phyloP scores from a whole-genome alignment of 2,888 invertebrate species.

The Eucera pruinosa region DNA sequence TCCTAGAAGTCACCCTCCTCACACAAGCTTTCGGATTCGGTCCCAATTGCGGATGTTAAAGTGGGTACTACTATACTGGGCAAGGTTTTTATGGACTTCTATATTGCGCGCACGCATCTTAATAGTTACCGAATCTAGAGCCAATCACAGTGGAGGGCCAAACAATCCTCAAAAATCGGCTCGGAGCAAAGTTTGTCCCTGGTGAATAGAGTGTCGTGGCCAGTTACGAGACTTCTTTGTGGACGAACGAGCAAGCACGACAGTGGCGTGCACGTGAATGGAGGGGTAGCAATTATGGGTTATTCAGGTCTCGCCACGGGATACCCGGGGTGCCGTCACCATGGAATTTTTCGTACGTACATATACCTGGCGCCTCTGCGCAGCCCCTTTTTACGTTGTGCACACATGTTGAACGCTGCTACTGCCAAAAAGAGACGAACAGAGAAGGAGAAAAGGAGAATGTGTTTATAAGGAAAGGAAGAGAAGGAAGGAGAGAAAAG shows the following conservation, averaged over 20 bases:
- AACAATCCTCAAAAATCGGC: background rate
- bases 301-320: constrained; percentile 73
- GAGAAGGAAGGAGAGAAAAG: constrained; percentile 22
- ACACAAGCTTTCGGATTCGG: too few species aligned
- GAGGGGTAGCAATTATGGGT: constrained; percentile 70
- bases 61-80: too few species aligned
- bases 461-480: constrained; percentile 2
- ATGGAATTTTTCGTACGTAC: constrained; percentile 56
- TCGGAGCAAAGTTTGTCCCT: constrained; percentile 10
- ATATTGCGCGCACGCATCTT: background rate
- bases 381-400: constrained; percentile 56
- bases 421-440: constrained; percentile 1
- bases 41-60: too few species aligned
- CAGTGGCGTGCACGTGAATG: constrained; percentile 67
- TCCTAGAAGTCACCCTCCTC: too few species aligned
- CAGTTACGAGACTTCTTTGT: constrained; percentile 63
- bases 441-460: background rate
- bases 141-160: background rate
- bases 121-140: background rate
- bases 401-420: constrained; percentile 24
- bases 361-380: constrained; percentile 67
- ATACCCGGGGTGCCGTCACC: constrained; percentile 61
- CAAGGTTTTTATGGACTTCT: too few species aligned
- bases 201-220: constrained; percentile 36
- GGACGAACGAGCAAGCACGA: constrained; percentile 45